phyloP scores from a whole-genome alignment of 1,140 invertebrate genomes.

The Sitodiplosis mosellana region DNA sequence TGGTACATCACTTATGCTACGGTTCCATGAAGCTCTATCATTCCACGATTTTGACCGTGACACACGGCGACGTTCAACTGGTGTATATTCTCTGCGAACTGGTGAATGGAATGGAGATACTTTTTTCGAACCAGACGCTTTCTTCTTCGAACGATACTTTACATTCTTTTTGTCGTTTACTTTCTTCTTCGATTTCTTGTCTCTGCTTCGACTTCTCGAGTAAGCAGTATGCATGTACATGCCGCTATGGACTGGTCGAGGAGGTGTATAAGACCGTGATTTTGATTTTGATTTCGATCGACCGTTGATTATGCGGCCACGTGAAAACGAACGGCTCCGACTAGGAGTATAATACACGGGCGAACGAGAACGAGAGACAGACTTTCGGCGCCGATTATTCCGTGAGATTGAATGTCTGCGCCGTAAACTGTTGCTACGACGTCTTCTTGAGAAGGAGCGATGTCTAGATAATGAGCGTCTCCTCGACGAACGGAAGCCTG shows the following conservation, averaged over 20 bases:
- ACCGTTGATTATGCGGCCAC: not conserved
- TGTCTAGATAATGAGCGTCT: too few relatives aligned
- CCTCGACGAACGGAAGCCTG: too few relatives aligned
- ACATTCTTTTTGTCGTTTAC: not conserved
- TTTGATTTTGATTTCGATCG: slow-evolving; percentile 11
- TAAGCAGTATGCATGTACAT: not conserved
- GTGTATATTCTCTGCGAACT: slow-evolving; percentile 5
- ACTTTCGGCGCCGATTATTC: too few relatives aligned
- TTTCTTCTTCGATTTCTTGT: slow-evolving; percentile 4
- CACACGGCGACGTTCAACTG: too few relatives aligned
- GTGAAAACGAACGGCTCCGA: not conserved
- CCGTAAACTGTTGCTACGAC: too few relatives aligned
- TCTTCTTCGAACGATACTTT: not conserved
- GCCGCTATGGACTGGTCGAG: slow-evolving; percentile 2
- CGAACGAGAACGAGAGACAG: too few relatives aligned
- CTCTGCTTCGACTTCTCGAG: slow-evolving; percentile 8
- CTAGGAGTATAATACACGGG: not conserved
- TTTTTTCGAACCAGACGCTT: not conserved
- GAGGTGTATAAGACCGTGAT: slow-evolving; percentile 7
- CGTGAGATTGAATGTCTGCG: too few relatives aligned
- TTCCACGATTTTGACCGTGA: too few relatives aligned
- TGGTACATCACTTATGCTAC: slow-evolving; percentile 5
- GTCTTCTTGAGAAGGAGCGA: too few relatives aligned
- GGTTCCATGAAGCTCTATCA: too few relatives aligned
- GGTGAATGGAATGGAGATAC: slow-evolving; percentile 7